Evolutionary conservation across 2,797 vertebrate species (phyloP).

Genomic region (Tragelaphus oryx): DNA sequence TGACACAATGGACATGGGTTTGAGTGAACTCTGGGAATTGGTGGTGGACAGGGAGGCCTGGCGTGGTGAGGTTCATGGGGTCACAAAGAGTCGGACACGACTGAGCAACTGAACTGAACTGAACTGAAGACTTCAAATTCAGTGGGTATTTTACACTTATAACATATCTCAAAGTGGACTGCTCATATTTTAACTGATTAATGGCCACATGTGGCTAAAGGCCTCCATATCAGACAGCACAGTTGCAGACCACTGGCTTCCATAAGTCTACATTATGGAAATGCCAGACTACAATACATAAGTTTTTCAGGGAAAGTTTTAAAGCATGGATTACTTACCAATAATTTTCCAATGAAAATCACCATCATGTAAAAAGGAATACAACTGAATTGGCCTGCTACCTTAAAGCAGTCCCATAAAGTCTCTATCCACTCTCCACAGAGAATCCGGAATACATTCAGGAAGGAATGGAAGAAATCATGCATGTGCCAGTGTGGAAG

Average conservation of each 20-base stretch:
- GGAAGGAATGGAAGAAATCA: conserved; percentile 91
- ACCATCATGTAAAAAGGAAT: conserved; percentile 90
- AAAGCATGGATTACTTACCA: conserved; percentile 69
- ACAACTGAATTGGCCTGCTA: conserved; percentile 81
- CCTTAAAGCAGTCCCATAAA: conserved; percentile 93
- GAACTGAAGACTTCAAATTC: not conserved
- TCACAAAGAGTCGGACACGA: not conserved
- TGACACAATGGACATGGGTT: not conserved
- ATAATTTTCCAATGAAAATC: conserved; percentile 92
- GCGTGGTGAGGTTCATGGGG: not conserved
- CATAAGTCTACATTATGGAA: not conserved
- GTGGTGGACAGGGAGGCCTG: not conserved
- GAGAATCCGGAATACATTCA: conserved; percentile 90
- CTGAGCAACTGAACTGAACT: not conserved
- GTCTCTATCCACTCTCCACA: conserved; percentile 95
- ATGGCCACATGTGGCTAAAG: not conserved
- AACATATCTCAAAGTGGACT: not conserved
- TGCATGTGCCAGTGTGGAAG: conserved; percentile 90
- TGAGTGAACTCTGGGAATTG: accelerated
- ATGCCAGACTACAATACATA: not conserved
- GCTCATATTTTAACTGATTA: not conserved
- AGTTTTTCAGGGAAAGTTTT: not conserved
- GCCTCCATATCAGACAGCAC: not conserved
- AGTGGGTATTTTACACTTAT: not conserved
- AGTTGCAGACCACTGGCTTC: not conserved